Conservation (phyloP, 1,140 invertebrate genomes). For the Gerris buenoi region DNA sequence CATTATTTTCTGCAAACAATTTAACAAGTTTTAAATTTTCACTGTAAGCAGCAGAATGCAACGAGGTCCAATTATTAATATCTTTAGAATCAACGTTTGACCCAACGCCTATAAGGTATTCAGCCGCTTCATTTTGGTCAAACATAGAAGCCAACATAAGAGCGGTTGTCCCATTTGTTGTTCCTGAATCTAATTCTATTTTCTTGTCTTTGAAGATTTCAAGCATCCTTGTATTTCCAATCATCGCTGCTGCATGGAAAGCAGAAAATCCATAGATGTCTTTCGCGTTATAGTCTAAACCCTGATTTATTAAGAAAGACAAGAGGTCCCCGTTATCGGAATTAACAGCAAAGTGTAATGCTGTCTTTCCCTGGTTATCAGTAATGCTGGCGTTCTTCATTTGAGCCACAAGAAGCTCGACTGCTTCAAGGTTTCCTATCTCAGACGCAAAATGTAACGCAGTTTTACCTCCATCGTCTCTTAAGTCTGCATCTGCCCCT, state of each 20-base stretch:
- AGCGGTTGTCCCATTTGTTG: neutral
- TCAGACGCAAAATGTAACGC: too few relatives aligned
- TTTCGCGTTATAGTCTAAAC: neutral
- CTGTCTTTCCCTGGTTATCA: neutral
- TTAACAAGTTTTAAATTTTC: neutral
- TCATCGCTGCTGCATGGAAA: neutral
- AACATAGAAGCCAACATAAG: neutral
- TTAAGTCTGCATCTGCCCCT: too few relatives aligned
- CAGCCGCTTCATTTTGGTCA: neutral
- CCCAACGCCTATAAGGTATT: neutral
- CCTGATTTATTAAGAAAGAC: neutral
- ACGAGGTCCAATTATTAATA: neutral
- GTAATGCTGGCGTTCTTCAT: too few relatives aligned
- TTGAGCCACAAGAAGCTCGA: too few relatives aligned
- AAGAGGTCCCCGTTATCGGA: neutral
- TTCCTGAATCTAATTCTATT: neutral
- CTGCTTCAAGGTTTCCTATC: too few relatives aligned
- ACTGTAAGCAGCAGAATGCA: neutral
- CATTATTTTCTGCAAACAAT: neutral
- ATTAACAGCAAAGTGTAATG: neutral
- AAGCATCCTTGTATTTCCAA: neutral
- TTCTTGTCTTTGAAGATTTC: neutral
- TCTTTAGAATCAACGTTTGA: neutral
- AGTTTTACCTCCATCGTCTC: too few relatives aligned
- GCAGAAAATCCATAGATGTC: neutral